Conservation (phyloP, 2,888 invertebrate genomes). For the Rhagium mordax region DNA sequence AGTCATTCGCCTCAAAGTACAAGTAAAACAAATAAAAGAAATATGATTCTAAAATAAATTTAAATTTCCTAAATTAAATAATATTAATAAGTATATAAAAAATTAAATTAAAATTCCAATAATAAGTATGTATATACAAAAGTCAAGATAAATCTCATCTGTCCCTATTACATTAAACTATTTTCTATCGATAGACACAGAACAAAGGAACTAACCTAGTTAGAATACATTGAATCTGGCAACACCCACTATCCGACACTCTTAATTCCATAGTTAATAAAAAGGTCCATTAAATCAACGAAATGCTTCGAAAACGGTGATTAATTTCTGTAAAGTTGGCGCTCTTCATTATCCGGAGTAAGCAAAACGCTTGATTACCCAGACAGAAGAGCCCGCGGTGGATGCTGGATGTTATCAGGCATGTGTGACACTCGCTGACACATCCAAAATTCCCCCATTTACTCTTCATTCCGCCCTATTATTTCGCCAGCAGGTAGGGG, state of each 20-base stretch:
- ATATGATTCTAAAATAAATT: too few species aligned
- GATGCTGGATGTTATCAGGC: slow-evolving; percentile 41
- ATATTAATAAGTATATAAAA: too few species aligned
- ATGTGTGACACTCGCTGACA: slow-evolving; percentile 48
- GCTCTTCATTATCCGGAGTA: slow-evolving; percentile 41
- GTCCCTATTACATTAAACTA: too few species aligned
- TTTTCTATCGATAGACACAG: neutral
- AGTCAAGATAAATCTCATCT: too few species aligned
- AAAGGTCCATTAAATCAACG: slow-evolving; percentile 36
- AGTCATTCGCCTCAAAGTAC: too few species aligned
- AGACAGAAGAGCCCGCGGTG: slow-evolving; percentile 42
- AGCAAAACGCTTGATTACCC: slow-evolving; percentile 45
- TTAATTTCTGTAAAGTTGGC: slow-evolving; percentile 45
- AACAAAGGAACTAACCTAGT: neutral
- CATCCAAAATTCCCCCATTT: slow-evolving; percentile 45
- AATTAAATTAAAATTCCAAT: too few species aligned
- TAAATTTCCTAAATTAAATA: too few species aligned
- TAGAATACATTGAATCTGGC: neutral
- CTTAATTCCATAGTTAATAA: slow-evolving; percentile 16
- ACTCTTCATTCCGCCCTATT: slow-evolving; percentile 33
- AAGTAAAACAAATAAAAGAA: too few species aligned
- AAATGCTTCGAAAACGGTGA: slow-evolving; percentile 37
- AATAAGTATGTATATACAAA: too few species aligned
- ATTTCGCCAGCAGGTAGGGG: slow-evolving; percentile 23
- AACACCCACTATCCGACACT: neutral